Evolutionary conservation across 2,888 invertebrate genomes (phyloP).

Genomic region (Acrobasis consociella): DNA sequence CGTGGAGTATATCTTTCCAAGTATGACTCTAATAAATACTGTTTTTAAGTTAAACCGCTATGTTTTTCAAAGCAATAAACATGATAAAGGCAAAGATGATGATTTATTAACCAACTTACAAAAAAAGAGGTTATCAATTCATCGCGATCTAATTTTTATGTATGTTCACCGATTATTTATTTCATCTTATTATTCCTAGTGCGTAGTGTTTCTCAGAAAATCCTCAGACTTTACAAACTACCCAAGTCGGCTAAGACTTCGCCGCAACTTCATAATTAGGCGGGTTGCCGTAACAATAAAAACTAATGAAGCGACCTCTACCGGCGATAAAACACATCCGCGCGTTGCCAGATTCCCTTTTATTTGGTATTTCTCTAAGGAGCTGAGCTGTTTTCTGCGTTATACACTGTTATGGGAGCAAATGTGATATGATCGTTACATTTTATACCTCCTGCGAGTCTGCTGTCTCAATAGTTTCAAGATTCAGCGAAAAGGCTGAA

Average conservation of each 20-base stretch:
- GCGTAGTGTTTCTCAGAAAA: not conserved
- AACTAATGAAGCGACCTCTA: slow-evolving; percentile 60
- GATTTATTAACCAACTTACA: too few species aligned
- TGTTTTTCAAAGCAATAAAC: too few species aligned
- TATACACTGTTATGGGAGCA: not conserved
- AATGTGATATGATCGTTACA: not conserved
- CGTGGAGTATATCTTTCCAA: too few species aligned
- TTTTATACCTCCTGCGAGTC: not conserved
- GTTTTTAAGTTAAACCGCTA: too few species aligned
- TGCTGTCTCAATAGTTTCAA: too few species aligned
- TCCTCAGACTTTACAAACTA: not conserved
- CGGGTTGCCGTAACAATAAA: slow-evolving; percentile 54
- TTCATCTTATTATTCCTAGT: too few species aligned
- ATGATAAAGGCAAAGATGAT: too few species aligned
- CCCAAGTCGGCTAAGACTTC: slow-evolving; percentile 15
- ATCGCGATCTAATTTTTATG: too few species aligned
- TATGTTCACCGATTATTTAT: too few species aligned
- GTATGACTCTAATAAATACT: too few species aligned
- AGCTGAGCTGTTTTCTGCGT: slow-evolving; percentile 24
- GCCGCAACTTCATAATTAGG: slow-evolving; percentile 56
- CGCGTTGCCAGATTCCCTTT: slow-evolving; percentile 47
- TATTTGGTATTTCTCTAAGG: slow-evolving; percentile 31
- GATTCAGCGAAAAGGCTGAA: too few species aligned
- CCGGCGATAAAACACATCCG: slow-evolving; percentile 55
- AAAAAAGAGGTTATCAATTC: too few species aligned